These are phyloP conservation scores for Oncorhynchus mykiss DNA, from an alignment of 2,113 vertebrate genomes.

Conservation along the genomic window DNA sequence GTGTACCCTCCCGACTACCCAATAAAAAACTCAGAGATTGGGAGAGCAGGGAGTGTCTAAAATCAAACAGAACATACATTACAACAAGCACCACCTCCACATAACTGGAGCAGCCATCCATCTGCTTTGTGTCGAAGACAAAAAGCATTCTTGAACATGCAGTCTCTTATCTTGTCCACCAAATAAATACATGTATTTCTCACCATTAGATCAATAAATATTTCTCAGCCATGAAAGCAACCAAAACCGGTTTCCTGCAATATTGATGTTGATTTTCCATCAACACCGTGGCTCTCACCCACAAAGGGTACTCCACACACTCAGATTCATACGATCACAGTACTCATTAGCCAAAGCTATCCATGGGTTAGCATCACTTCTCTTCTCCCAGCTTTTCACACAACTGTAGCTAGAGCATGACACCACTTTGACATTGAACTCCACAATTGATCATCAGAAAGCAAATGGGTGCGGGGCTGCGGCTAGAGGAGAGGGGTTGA, in stretches of 20 bases:
- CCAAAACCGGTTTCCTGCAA: no score
- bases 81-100: neutral
- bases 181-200: constrained; percentile 35
- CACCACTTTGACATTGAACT: neutral
- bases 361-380: constrained; percentile 36
- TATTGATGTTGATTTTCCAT: constrained; percentile 17
- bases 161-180: constrained; percentile 23
- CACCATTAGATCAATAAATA: no score
- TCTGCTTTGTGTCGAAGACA: constrained; percentile 36
- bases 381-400: no score
- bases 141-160: constrained; percentile 26
- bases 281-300: constrained; percentile 32
- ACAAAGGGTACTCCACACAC: constrained; percentile 20
- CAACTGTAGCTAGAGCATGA: neutral
- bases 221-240: no score
- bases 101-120: constrained; percentile 12
- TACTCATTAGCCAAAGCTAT: constrained; percentile 35
- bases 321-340: constrained; percentile 24
- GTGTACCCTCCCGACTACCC: no score
- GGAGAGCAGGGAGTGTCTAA: no score
- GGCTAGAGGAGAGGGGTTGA: constrained; percentile 13
- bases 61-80: constrained; percentile 20
- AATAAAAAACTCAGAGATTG: no score
- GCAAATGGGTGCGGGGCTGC: neutral
- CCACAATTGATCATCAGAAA: constrained; percentile 18